phyloP scores from a whole-genome alignment of 2,113 vertebrate species.

The Poeciliopsis occidentalis region DNA sequence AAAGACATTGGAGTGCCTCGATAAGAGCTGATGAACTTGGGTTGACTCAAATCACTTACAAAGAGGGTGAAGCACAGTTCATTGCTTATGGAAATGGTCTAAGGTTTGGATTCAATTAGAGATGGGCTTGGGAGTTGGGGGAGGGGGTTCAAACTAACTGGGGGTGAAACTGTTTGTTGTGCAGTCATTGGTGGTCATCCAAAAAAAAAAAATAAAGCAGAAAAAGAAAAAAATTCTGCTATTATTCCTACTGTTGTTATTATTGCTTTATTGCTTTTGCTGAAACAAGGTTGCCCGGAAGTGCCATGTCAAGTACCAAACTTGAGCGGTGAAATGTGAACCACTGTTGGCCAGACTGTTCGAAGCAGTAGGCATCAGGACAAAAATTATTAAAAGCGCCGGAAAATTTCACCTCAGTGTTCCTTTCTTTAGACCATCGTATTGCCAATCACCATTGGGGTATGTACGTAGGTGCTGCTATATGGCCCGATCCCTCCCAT shows the following conservation, averaged over 20 bases:
- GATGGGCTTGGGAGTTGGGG: too few relatives aligned
- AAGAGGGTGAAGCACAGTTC: neutral
- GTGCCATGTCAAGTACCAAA: neutral
- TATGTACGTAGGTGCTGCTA: constrained; percentile 52
- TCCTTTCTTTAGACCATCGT: constrained; percentile 46
- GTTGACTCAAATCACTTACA: constrained; percentile 4
- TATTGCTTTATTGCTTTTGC: constrained; percentile 13
- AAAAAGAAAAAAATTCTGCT: constrained; percentile 3
- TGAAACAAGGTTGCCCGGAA: neutral
- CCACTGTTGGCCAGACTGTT: constrained; percentile 1
- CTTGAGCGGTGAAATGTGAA: constrained; percentile 3
- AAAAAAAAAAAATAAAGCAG: neutral
- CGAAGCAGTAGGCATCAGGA: constrained; percentile 20
- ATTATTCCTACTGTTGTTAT: neutral
- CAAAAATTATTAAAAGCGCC: constrained; percentile 34
- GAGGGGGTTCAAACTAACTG: neutral
- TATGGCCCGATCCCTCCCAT: constrained; percentile 46
- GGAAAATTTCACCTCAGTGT: constrained; percentile 49
- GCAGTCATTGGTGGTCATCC: constrained; percentile 2
- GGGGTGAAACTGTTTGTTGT: constrained; percentile 8
- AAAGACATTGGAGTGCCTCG: constrained; percentile 19
- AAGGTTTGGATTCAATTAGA: neutral
- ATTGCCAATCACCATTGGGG: constrained; percentile 46
- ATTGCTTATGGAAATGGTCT: constrained; percentile 16
- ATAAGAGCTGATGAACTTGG: constrained; percentile 3